Evolutionary conservation across 2,888 invertebrate species (phyloP), one percentile per base, ranked within the genome.

Genomic region (Dicyrtoma fusca): DNA sequence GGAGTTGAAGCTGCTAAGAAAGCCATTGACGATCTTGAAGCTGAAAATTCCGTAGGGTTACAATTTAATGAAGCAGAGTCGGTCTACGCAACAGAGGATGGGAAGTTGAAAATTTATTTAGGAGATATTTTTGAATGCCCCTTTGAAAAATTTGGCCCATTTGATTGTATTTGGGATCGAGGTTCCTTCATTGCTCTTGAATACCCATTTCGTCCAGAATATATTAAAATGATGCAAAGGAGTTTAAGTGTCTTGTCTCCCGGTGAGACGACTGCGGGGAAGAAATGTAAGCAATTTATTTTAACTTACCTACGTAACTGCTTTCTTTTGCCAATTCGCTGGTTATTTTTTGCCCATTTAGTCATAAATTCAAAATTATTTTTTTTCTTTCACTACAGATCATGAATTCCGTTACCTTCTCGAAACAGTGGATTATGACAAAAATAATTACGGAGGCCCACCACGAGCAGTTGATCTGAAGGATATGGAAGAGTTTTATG

Each of bases 161-260:
- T 77, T 25, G 75, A 79, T 21, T 74, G 55, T 47, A 68, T 77
- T 42, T 79, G 77, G 77, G 79, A 79, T 34, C 25, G 77, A 45
- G 79, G 76, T 13, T 74, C 76, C 0, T 73, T 77, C 19, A 75
- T 77, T 44, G 79, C 79, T 8, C 5, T 79, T 11, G 75, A 75
- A 25, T 79, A 73, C 53, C 21, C 53, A 1, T 70, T 47, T 25
- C 73, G 79, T 14, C 14, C 34, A 11, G 61, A 26, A 0, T 79
- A 79, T 21, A 62, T 61, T 10, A 65, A 72, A 13, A 66, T 73
- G 61, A 76, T 79, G 75, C 71, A 77, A 44, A 57, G 74, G 45
- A 51, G n/a, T n/a, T n/a, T n/a, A 34, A 34, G 34, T 34, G 34
- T 34, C 4, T 34, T 34, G 34, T 34, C 34, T 34, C 34, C 61